phyloP scores from a whole-genome alignment of 2,797 vertebrate genomes.

The Melanotaenia nigrans region DNA sequence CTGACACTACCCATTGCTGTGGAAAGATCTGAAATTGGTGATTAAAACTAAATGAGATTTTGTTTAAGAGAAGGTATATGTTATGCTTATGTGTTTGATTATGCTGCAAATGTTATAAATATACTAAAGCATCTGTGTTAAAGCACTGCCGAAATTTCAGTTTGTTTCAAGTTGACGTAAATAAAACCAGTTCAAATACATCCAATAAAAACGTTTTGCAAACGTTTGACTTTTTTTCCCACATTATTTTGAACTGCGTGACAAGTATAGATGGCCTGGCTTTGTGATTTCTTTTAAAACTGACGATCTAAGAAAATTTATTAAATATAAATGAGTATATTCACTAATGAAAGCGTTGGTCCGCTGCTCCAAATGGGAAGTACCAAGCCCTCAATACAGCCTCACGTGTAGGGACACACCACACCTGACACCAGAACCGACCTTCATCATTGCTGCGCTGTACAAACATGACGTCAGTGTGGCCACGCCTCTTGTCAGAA shows the following conservation, averaged over 20 bases:
- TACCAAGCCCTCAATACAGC: neutral
- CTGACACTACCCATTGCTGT: conserved; percentile 35
- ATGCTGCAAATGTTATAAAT: conserved; percentile 29
- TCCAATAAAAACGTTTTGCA: conserved; percentile 39
- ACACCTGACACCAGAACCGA: conserved; percentile 57
- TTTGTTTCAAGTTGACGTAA: conserved; percentile 33
- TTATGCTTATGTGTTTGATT: conserved; percentile 29
- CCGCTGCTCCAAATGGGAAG: neutral
- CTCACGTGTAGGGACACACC: conserved; percentile 44
- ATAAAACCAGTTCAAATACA: conserved; percentile 3
- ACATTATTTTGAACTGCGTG: neutral
- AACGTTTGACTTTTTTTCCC: conserved; percentile 9
- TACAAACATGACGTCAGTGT: conserved; percentile 67
- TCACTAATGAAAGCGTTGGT: neutral
- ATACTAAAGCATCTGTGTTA: conserved; percentile 38
- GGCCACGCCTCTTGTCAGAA: conserved; percentile 39
- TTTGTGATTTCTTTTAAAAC: too few species aligned
- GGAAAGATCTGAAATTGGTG: conserved; percentile 14
- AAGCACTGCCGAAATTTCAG: conserved; percentile 47
- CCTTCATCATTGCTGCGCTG: conserved; percentile 50
- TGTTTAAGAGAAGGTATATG: conserved; percentile 33
- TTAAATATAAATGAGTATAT: neutral
- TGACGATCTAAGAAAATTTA: neutral
- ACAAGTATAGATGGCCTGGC: neutral
- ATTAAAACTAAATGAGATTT: conserved; percentile 23